Evolutionary conservation across 2,113 vertebrate genomes (phyloP), one percentile per base, ranked within the genome.

Genomic region (Piaya cayana): DNA sequence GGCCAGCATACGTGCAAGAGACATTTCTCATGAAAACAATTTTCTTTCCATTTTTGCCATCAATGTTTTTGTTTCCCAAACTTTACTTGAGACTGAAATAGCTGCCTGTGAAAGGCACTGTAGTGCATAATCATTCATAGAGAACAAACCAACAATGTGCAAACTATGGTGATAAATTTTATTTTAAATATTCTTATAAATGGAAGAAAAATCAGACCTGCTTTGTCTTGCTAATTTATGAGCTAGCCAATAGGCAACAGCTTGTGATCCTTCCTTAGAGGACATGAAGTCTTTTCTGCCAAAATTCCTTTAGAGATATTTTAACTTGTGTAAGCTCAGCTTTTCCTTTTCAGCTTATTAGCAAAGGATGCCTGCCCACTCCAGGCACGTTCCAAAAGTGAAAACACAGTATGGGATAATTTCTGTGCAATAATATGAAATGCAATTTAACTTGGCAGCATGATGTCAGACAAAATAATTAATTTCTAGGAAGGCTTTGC

Each of bases 161-260:
- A 74, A 71, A 45, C 26, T 12, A 12, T 3, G 12, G 39, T 42
- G 5, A 79, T 76, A 1, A 71, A 70, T 84, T 65, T 93, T 65
- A 75, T 71, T 91, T 93, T 83, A 86, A 86, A 47, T 82, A 93
- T 86, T 68, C 55, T 87, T 88, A 55, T 32, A 85, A 71, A 37
- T 72, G 30, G 63, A 59, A 81, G 27, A 95, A 79, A 56, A 86
- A 91, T 52, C 53, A 84, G 75, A 67, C 19, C 70, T 64, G 16
- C 29, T 81, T 50, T 86, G 45, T 22, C 37, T 12, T 62, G 42
- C 19, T 83, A 76, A 95, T 94, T 92, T 86, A 86, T 45, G 50
- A 91, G 21, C 45, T 63, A 63, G 39, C 19, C 19, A 13, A 65
- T 60, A 87, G 26, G 32, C 5, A 3, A 71, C 6, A 60, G 29